Evolutionary conservation across 2,113 vertebrate species (phyloP), one percentile per base, ranked within the genome.

Genomic region (Micronisus gabar): DNA sequence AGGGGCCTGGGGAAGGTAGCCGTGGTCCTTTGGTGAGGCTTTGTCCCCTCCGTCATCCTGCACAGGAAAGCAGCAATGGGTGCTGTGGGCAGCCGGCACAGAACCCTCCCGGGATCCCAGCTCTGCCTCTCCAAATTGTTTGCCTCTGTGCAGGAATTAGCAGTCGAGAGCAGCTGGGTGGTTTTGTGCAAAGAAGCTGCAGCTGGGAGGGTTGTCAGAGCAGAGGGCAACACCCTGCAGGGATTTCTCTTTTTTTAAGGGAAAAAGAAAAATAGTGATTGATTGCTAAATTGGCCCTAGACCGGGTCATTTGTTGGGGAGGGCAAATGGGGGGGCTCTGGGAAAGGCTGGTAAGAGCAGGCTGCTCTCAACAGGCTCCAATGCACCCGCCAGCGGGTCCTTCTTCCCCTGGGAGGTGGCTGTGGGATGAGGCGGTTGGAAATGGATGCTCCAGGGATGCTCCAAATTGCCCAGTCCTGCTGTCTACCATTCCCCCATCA

Each of bases 241-340:
- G 36, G 34, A 40, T 47, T 59, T 61, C 2, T n/a, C 11, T 23
- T 22, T 52, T 47, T 40, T 53, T 6, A 65, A 27, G 13, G 25
- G 12, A 12, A 15, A 53, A 52, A 58, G 11, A 12, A 61, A n/a
- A 73, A 8, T 2, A 22, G 43, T 10, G 50, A 36, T 13, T n/a
- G 65, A 36, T 63, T 62, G 62, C 25, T 65, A 23, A 63, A 18
- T 20, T 65, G 43, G 26, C 52, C 67, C 43, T 19, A 1, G 80
- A 13, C 43, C 0, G 0, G 5, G 12, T 26, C 11, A 1, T 43
- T 65, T 75, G 34, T 15, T 63, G 32, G 21, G 32, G 41, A 74
- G 27, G 53, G 30, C 59, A 81, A 81, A 62, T 3, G 18, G 17
- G 25, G 40, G 18, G n/a, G 32, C 34, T 68, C 73, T 81, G 73